Evolutionary conservation across 1,140 invertebrate genomes (phyloP).

Genomic region (Drosophila biarmipes): DNA sequence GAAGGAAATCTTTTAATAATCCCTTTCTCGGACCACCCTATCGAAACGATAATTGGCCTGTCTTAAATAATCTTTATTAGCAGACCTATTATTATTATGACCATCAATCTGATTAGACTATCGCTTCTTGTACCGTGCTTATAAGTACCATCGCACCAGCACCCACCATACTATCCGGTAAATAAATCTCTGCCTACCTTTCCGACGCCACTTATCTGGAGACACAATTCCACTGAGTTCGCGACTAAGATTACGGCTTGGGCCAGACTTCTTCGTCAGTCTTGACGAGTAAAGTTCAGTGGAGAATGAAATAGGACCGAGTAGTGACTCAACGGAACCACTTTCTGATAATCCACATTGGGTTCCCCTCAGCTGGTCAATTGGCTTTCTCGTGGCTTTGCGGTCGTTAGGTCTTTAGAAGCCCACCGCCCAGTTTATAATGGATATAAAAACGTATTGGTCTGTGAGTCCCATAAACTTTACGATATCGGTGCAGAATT

Average conservation of each 20-base stretch:
- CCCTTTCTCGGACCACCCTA: not conserved
- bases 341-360: constrained; percentile 26
- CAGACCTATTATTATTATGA: not conserved
- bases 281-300: constrained; percentile 22
- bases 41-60: not conserved
- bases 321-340: constrained; percentile 21
- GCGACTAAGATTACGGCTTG: constrained; percentile 19
- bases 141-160: not conserved
- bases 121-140: not conserved
- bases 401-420: constrained; percentile 31
- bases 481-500: constrained; percentile 38
- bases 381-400: constrained; percentile 17
- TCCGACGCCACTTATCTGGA: constrained; percentile 14
- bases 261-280: constrained; percentile 22
- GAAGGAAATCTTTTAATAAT: not conserved
- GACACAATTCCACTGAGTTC: constrained; percentile 9
- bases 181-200: constrained; percentile 12
- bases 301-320: not conserved
- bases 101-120: constrained; percentile 15
- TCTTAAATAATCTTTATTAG: constrained; percentile 8
- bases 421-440: constrained; percentile 46
- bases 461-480: constrained; percentile 27
- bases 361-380: not conserved
- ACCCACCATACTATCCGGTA: constrained; percentile 26
- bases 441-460: constrained; percentile 43